Evolutionary conservation across 1,140 invertebrate genomes (phyloP), one percentile per base, ranked within the genome.

Genomic region (Triops longicaudatus): DNA sequence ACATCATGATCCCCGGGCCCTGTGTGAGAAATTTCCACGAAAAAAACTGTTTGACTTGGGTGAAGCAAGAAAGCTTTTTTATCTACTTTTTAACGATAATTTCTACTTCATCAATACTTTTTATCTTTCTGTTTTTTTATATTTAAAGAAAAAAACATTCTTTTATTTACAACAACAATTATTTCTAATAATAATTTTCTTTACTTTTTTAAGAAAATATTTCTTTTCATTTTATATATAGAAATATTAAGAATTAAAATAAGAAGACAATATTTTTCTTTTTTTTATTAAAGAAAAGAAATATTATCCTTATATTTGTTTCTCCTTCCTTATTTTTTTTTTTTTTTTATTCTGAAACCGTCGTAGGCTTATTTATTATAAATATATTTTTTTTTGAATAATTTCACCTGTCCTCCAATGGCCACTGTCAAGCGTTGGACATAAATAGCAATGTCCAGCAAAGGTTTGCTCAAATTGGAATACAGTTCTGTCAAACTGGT

Each of bases 381-480:
- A 41, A 28, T 31, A 77, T 77, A 79, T 31, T 14, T 80, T 79
- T 85, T 87, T n/a, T n/a, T n/a, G n/a, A n/a, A n/a, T n/a, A n/a
- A 37, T 37, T 37, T 37, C 83, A 91, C 92, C 83, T 89, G 84
- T 63, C 88, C 88, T 74, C 97, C 96, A 81, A 99, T 86, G 76
- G 90, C 91, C 12, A 91, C 88, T 0, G 96, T 94, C 43, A 99
- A 86, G 82, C 92, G 91, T 81, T 96, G 93, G 14, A 98, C 90
- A 84, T 98, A 99, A 79, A 99, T 92, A 50, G 92, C 86, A 71
- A 99, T 98, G 84, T 99, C 97, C 78, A 99, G 84, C 6, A 97
- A 82, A 0, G 98, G 98, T 86, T 99, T 99, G 80, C 94, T 94
- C n/a, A 98, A 89, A 85, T 98, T 98, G 73, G 95, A 97, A 85